Conservation (phyloP, 1,140 invertebrate genomes). For the Tribolium castaneum region DNA sequence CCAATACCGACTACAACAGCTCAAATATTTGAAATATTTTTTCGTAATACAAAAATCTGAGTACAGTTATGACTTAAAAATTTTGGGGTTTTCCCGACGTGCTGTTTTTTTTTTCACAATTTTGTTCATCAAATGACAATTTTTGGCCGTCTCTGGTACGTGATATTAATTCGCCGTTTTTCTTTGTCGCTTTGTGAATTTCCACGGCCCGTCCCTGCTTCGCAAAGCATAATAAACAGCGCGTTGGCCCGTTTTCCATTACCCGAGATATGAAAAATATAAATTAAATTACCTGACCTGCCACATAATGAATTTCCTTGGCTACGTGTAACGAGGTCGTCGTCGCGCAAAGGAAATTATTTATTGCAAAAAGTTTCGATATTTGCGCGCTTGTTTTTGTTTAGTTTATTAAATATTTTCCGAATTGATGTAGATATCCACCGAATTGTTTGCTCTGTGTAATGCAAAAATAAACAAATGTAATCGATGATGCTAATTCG, state of each 20-base stretch:
- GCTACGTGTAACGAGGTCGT: slow-evolving; percentile 23
- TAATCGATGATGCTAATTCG: background rate
- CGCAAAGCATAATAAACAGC: slow-evolving; percentile 18
- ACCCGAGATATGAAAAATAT: slow-evolving; percentile 29
- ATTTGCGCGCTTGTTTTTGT: too few relatives aligned
- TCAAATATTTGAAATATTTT: too few relatives aligned
- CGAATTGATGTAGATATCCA: too few relatives aligned
- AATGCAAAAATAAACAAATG: background rate
- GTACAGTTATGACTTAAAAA: too few relatives aligned
- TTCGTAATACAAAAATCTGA: too few relatives aligned
- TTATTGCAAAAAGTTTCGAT: background rate
- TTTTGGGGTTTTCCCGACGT: too few relatives aligned
- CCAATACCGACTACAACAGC: too few relatives aligned
- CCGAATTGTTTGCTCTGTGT: too few relatives aligned
- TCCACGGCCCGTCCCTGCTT: background rate
- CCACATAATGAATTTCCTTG: slow-evolving; percentile 32
- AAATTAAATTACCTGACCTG: slow-evolving; percentile 35
- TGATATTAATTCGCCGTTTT: background rate
- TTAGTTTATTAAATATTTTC: too few relatives aligned
- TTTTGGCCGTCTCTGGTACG: too few relatives aligned
- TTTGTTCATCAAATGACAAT: too few relatives aligned
- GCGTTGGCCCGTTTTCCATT: slow-evolving; percentile 20
- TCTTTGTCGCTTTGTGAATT: background rate
- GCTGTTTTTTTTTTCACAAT: too few relatives aligned
- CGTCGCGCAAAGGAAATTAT: slow-evolving; percentile 25